A percentile compares a stretch with the other conserved stretches of the same genome.
These are phyloP conservation scores for Anguilla japonica DNA, from an alignment of 2,113 vertebrate genomes.

Conservation along the genomic window DNA sequence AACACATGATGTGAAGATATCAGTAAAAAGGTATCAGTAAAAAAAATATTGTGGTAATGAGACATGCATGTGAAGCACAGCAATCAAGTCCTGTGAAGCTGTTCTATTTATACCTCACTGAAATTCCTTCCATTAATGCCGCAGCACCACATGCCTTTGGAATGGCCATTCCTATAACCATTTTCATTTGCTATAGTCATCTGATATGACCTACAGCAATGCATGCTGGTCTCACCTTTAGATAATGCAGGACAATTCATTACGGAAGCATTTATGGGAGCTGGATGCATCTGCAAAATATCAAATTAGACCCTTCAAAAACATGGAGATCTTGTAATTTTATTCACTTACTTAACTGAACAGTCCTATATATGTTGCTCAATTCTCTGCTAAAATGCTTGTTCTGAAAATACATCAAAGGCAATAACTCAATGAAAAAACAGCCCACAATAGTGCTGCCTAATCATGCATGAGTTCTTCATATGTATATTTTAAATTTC, in stretches of 20 bases:
- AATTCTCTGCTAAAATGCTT: slow-evolving; percentile 16
- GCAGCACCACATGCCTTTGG: background rate
- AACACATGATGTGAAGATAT: background rate
- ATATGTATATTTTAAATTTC: background rate
- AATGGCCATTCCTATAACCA: background rate
- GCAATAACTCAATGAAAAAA: slow-evolving; percentile 11
- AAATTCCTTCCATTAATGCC: background rate
- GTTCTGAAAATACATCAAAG: slow-evolving; percentile 13
- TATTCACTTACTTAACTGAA: slow-evolving; percentile 59
- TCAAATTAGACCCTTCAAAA: background rate
- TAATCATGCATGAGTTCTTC: slow-evolving; percentile 16
- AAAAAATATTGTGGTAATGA: background rate
- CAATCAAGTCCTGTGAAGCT: background rate
- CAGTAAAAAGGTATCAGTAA: slow-evolving; percentile 1
- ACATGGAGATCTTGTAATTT: slow-evolving; percentile 50
- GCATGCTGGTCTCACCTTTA: background rate
- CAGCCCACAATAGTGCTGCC: background rate
- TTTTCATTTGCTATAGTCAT: background rate
- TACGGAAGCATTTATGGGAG: background rate
- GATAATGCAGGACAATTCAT: background rate
- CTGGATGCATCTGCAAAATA: background rate
- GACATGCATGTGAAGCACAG: background rate
- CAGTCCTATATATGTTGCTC: slow-evolving; percentile 18
- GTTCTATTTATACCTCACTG: background rate
- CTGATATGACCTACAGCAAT: background rate